phyloP scores from a whole-genome alignment of 2,113 vertebrate species.

The Stegostoma tigrinum region DNA sequence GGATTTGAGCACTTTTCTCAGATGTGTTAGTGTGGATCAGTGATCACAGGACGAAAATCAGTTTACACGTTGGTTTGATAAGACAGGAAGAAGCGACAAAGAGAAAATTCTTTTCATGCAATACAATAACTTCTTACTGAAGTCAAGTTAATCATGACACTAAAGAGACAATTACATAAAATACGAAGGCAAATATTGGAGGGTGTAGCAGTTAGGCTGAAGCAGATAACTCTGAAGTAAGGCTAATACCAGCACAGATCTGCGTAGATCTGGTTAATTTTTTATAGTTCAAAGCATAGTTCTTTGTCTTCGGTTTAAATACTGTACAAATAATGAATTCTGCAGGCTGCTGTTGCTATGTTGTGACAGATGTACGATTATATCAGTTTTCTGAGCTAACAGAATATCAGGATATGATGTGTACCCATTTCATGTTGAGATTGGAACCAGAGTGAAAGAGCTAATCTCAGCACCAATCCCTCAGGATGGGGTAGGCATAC shows the following conservation, averaged over 20 bases:
- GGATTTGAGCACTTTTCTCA: too few relatives aligned
- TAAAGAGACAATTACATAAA: not conserved
- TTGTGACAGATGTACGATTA: not conserved
- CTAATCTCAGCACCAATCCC: not conserved
- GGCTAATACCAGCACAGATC: not conserved
- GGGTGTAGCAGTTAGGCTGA: not conserved
- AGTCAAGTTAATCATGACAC: not conserved
- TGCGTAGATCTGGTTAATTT: not conserved
- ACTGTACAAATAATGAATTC: not conserved
- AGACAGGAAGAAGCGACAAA: not conserved
- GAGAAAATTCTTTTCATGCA: not conserved
- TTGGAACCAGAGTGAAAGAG: not conserved
- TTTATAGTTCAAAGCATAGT: not conserved
- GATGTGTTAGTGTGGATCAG: not conserved
- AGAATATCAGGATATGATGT: not conserved
- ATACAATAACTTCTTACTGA: not conserved
- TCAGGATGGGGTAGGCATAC: not conserved
- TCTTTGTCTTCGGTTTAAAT: not conserved
- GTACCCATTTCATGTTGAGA: not conserved
- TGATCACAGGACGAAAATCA: not conserved
- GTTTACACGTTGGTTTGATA: not conserved
- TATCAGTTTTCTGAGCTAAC: not conserved
- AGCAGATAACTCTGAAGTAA: not conserved
- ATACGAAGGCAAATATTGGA: not conserved
- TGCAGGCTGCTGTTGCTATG: not conserved